A percentile compares a stretch with the other conserved stretches of the same genome.
Conservation (phyloP, 2,888 invertebrate species). For the Caenorhabditis angaria region DNA sequence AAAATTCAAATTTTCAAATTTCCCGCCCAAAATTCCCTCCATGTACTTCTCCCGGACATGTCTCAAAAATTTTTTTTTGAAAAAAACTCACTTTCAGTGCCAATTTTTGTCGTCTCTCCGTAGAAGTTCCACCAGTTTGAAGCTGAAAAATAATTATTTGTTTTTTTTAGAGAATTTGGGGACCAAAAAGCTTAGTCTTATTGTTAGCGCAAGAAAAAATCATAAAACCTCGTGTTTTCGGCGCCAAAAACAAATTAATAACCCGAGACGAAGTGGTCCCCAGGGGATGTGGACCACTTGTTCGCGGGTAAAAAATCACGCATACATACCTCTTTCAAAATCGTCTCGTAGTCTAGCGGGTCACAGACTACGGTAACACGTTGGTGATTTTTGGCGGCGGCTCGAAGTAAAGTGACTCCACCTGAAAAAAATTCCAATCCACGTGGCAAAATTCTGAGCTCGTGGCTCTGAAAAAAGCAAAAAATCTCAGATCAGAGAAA, state of each 20-base stretch:
- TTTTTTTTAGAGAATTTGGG: background rate
- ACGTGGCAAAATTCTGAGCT: background rate
- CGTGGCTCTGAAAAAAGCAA: background rate
- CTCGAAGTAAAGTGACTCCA: conserved; percentile 90
- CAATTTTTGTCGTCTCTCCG: conserved; percentile 80
- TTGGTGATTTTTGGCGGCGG: conserved; percentile 95
- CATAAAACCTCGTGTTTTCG: background rate
- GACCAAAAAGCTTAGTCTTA: conserved; percentile 17
- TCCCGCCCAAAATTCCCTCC: too few species aligned
- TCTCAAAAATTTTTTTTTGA: conserved; percentile 1
- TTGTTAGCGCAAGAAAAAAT: too few species aligned
- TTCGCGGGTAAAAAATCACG: conserved; percentile 1
- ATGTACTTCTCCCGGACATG: conserved; percentile 2
- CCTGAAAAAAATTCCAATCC: conserved; percentile 27
- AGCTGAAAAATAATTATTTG: too few species aligned
- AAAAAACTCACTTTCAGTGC: conserved; percentile 73
- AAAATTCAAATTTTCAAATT: too few species aligned
- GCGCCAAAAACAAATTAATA: background rate
- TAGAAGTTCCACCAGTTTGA: conserved; percentile 74
- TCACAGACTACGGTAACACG: conserved; percentile 94
- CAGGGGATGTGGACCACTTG: background rate
- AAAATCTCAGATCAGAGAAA: background rate
- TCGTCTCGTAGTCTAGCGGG: conserved; percentile 83
- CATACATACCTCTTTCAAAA: conserved; percentile 57
- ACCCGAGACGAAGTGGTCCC: background rate